Conservation (phyloP, 1,140 invertebrate species). For the Philopotamus ludificatus region DNA sequence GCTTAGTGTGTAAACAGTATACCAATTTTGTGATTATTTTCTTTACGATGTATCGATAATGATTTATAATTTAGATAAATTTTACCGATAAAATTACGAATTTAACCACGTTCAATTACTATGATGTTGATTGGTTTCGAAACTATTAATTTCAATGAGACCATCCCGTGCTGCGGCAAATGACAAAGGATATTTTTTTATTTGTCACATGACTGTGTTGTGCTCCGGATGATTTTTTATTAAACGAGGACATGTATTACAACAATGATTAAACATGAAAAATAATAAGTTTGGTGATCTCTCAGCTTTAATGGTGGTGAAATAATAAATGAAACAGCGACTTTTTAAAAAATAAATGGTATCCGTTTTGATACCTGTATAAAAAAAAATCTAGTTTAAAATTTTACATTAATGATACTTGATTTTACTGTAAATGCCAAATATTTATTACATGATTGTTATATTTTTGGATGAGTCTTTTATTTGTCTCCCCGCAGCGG, state of each 20-base stretch:
- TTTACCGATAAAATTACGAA: slow-evolving; percentile 9
- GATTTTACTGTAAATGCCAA: slow-evolving; percentile 42
- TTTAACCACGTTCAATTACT: slow-evolving; percentile 10
- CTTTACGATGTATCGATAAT: slow-evolving; percentile 29
- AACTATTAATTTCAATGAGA: neutral
- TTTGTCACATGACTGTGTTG: slow-evolving; percentile 25
- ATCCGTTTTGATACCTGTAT: slow-evolving; percentile 39
- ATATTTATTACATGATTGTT: slow-evolving; percentile 43
- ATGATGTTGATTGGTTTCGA: slow-evolving; percentile 11
- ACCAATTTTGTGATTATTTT: slow-evolving; percentile 27
- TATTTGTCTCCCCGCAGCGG: too few species aligned
- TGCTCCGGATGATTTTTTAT: slow-evolving; percentile 9
- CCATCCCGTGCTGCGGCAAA: slow-evolving; percentile 19
- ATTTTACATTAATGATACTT: slow-evolving; percentile 39
- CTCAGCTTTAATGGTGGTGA: slow-evolving; percentile 42
- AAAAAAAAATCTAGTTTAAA: slow-evolving; percentile 37
- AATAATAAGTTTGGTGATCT: slow-evolving; percentile 40
- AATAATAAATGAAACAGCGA: slow-evolving; percentile 23
- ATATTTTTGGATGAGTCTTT: slow-evolving; percentile 39
- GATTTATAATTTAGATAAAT: slow-evolving; percentile 28
- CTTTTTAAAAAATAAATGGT: slow-evolving; percentile 23
- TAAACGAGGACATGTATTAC: neutral
- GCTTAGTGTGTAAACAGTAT: slow-evolving; percentile 30
- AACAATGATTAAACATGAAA: slow-evolving; percentile 16
- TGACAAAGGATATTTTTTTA: slow-evolving; percentile 19